A percentile compares a stretch with the other conserved stretches of the same genome.
Conservation (phyloP, 2,888 invertebrate genomes). For the Odontocolon sp. region DNA sequence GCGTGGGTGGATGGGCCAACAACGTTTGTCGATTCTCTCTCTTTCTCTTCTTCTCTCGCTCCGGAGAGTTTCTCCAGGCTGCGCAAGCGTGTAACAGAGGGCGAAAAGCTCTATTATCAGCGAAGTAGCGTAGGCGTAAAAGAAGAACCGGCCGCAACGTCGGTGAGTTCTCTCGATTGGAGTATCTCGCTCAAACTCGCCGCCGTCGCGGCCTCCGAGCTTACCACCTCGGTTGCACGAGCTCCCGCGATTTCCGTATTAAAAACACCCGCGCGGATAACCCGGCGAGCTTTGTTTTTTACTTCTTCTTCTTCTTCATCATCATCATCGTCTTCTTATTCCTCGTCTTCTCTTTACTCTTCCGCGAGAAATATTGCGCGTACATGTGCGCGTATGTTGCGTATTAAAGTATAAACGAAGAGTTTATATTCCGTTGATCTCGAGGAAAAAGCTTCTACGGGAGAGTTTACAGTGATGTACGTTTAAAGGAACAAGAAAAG, state of each 20-base stretch:
- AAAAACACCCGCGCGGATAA: not conserved
- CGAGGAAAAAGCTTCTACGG: conserved; percentile 29
- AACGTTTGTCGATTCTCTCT: conserved; percentile 41
- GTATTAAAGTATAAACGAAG: conserved; percentile 20
- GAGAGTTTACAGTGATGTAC: conserved; percentile 23
- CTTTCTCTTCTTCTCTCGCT: not conserved
- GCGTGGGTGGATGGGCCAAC: conserved; percentile 9
- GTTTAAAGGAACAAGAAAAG: not conserved
- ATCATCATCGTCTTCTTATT: not conserved
- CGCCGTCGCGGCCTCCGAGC: not conserved
- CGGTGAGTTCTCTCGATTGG: conserved; percentile 41
- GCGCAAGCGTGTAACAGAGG: conserved; percentile 66
- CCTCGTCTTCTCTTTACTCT: too few species aligned
- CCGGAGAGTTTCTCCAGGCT: conserved; percentile 12
- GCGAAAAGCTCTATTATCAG: conserved; percentile 68
- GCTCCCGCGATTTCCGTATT: not conserved
- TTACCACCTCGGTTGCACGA: not conserved
- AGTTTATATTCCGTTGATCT: not conserved
- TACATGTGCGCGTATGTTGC: conserved; percentile 21
- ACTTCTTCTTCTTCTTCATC: not conserved
- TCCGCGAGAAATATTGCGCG: not conserved
- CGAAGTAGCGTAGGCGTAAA: conserved; percentile 67
- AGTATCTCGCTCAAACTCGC: conserved; percentile 14
- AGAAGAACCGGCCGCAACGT: conserved; percentile 65
- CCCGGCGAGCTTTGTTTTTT: not conserved